These are phyloP conservation scores for Ochotona curzoniae DNA, from an alignment of 2,113 vertebrate genomes.

Conservation along the genomic window DNA sequence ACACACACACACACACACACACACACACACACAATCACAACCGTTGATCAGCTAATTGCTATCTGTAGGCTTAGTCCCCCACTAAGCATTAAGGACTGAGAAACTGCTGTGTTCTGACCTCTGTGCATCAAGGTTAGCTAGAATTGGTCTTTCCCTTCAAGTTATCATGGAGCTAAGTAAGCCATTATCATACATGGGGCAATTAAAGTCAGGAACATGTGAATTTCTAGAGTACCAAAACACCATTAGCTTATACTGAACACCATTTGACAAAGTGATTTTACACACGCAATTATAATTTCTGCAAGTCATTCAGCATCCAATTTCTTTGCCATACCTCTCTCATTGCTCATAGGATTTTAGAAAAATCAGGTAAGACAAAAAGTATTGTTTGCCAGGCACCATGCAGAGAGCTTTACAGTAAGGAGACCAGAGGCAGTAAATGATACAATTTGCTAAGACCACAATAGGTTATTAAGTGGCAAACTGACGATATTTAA, in stretches of 20 bases:
- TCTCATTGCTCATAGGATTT: background rate
- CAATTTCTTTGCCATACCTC: background rate
- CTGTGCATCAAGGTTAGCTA: background rate
- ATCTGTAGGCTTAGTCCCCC: background rate
- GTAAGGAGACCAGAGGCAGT: background rate
- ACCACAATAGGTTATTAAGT: background rate
- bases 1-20: background rate
- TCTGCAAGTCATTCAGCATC: constrained; percentile 4
- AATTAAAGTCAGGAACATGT: background rate
- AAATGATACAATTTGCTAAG: background rate
- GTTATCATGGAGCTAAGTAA: background rate
- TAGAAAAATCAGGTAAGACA: constrained; percentile 6
- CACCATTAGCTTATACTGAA: background rate
- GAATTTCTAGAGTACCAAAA: background rate
- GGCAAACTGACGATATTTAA: background rate
- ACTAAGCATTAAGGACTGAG: background rate
- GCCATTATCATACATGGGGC: background rate
- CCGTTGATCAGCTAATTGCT: background rate
- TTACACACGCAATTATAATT: background rate
- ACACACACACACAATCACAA: background rate
- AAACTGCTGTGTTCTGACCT: background rate
- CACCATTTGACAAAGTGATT: constrained; percentile 32
- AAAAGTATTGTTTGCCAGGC: background rate
- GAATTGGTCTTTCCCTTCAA: background rate
- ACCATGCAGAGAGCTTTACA: background rate